Base-by-base conservation (phyloP, 2,888 invertebrate genomes). In the Sylvicola fuscatus region DNA sequence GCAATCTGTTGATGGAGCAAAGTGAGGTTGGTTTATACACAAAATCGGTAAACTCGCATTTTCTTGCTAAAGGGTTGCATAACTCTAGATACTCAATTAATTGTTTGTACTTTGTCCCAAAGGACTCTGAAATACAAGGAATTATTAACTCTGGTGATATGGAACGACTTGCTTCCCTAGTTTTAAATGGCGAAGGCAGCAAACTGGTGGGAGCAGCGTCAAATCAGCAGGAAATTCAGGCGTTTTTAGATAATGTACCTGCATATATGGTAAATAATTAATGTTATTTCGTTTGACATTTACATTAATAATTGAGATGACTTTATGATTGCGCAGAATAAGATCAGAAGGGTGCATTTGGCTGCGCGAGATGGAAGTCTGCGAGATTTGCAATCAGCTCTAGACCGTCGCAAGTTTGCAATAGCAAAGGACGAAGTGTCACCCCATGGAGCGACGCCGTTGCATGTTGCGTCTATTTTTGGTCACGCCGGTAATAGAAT, bases 391-490 rank as follows among this genome's bases (percentile, higher is more conserved):
- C 87, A 87, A 57, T 72, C 81, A 44, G 76, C 86, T 2, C 56
- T 89, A 47, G 84, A 92, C 58, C 64, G 90, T 44, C 75, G 89
- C 50, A 86, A 87, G 67, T 82, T 92, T 52, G 89, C 87, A 2
- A 72, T 86, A 40, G 89, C 90, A 14, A 72, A 80, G 45, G 86
- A 92, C 54, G 73, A 77, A 39, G 66, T 72, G 43, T 80, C 82
- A n/a, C 72, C 80, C 0, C 72, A 80, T 46, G 83, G 86, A 3
- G 75, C 84, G 14, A 80, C 86, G 3, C 84, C 89, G 1, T 62
- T 90, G 39, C 90, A 90, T 54, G 79, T 83, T 10, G 86, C 87
- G 2, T 77, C 80, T 1, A 63, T 84, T 40, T 82, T 82, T 56
- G 84, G 84, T 16, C 79, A 82, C 58, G 78, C 79, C 6, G 79